These are phyloP conservation scores for Ganaspis brasiliensis DNA, from an alignment of 2,888 invertebrate species.

Conservation along the genomic window DNA sequence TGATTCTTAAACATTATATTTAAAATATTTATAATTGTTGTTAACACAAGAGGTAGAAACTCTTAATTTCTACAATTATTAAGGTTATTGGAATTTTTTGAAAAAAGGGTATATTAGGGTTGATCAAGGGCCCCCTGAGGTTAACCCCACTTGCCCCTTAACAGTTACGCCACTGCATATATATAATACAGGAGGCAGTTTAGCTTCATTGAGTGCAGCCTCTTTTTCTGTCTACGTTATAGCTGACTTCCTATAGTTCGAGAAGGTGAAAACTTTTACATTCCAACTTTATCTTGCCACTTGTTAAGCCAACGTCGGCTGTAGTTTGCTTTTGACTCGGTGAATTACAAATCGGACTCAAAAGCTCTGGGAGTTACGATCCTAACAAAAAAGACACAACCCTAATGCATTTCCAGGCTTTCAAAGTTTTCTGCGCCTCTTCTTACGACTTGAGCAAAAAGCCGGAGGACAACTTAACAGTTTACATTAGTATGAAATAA, in stretches of 20 bases:
- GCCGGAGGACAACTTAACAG: slow-evolving; percentile 13
- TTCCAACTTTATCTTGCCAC: slow-evolving; percentile 62
- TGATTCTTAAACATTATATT: no score
- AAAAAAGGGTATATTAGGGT: no score
- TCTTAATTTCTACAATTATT: no score
- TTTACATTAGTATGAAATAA: not conserved
- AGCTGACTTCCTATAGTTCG: slow-evolving; percentile 49
- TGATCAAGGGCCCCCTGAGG: no score
- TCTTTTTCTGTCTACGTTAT: not conserved
- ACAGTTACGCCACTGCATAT: no score
- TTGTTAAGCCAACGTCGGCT: slow-evolving; percentile 57
- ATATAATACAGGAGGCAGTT: slow-evolving; percentile 3
- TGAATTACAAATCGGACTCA: slow-evolving; percentile 66
- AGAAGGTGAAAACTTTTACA: slow-evolving; percentile 60
- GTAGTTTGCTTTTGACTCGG: slow-evolving; percentile 51
- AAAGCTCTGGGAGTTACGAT: slow-evolving; percentile 37
- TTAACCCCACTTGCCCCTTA: no score
- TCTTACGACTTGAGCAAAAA: slow-evolving; percentile 10
- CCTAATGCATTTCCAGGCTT: slow-evolving; percentile 37
- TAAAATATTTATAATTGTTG: no score
- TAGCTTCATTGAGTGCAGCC: not conserved
- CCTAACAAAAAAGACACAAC: slow-evolving; percentile 28
- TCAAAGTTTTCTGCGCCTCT: slow-evolving; percentile 26
- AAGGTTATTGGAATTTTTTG: no score
- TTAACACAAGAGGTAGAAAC: no score